A percentile compares a stretch with the other conserved stretches of the same genome.
phyloP scores from a whole-genome alignment of 2,113 vertebrate genomes.

The Glaucidium brasilianum region DNA sequence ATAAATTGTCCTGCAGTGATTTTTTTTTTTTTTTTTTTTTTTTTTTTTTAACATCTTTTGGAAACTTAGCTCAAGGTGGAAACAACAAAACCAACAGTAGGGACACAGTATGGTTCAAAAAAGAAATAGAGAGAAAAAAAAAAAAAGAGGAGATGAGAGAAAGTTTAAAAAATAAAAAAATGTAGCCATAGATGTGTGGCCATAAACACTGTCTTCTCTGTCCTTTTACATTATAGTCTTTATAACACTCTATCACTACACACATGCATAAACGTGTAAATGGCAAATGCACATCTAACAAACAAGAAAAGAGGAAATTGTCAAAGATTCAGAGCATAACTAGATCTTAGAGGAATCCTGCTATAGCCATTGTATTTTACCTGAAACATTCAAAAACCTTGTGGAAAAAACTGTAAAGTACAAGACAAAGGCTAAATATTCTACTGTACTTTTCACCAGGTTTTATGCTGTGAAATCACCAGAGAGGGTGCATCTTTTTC shows the following conservation, averaged over 20 bases:
- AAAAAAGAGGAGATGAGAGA: not conserved
- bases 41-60: not conserved
- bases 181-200: rapidly evolving
- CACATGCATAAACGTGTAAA: not conserved
- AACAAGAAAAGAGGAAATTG: not conserved
- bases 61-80: not conserved
- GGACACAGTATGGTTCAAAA: rapidly evolving
- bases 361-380: not conserved
- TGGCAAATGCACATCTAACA: rapidly evolving
- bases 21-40: not conserved
- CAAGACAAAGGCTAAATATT: not conserved
- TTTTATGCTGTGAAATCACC: not conserved
- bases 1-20: no score
- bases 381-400: not conserved
- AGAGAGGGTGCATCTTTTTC: not conserved
- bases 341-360: not conserved
- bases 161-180: rapidly evolving
- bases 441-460: not conserved
- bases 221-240: not conserved
- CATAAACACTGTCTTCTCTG: not conserved
- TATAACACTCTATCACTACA: not conserved
- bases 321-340: not conserved
- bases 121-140: not conserved
- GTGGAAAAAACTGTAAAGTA: not conserved
- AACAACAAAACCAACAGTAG: not conserved